These are phyloP conservation scores for Plebejus argus DNA, from an alignment of 2,888 invertebrate species.

Conservation along the genomic window DNA sequence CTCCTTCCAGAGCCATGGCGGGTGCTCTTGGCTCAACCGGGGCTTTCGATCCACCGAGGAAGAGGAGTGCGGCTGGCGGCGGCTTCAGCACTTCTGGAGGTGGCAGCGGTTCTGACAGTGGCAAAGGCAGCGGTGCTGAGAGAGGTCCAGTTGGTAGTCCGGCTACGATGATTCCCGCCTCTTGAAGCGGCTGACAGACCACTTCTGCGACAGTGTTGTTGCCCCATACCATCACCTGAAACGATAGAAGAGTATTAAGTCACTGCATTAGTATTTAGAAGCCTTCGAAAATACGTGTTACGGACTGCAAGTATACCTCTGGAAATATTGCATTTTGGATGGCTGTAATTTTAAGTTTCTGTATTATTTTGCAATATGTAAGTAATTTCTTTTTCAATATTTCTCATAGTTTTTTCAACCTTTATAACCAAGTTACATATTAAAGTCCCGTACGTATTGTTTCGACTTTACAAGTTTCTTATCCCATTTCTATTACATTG, in stretches of 20 bases:
- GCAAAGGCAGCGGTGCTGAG: conserved; percentile 57
- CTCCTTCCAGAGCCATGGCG: conserved; percentile 81
- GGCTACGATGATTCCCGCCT: conserved; percentile 66
- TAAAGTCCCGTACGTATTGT: neutral
- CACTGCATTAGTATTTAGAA: neutral
- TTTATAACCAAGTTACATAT: neutral
- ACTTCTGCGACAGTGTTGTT: conserved; percentile 73
- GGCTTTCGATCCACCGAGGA: conserved; percentile 83
- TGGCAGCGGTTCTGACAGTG: conserved; percentile 57
- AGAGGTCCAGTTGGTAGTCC: conserved; percentile 67
- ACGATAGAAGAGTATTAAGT: conserved; percentile 41
- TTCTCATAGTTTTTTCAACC: neutral
- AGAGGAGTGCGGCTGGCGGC: conserved; percentile 72
- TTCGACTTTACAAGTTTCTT: neutral
- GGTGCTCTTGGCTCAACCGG: conserved; percentile 82
- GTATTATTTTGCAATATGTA: neutral
- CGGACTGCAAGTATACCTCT: neutral
- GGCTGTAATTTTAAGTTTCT: neutral
- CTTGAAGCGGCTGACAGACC: conserved; percentile 68
- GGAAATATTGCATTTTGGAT: neutral
- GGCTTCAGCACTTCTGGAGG: conserved; percentile 49
- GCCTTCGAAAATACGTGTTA: neutral
- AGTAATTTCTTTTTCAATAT: neutral
- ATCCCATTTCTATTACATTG: neutral
- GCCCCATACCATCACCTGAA: conserved; percentile 69